Evolutionary conservation across 2,113 vertebrate genomes (phyloP).

Genomic region (Saccopteryx bilineata): DNA sequence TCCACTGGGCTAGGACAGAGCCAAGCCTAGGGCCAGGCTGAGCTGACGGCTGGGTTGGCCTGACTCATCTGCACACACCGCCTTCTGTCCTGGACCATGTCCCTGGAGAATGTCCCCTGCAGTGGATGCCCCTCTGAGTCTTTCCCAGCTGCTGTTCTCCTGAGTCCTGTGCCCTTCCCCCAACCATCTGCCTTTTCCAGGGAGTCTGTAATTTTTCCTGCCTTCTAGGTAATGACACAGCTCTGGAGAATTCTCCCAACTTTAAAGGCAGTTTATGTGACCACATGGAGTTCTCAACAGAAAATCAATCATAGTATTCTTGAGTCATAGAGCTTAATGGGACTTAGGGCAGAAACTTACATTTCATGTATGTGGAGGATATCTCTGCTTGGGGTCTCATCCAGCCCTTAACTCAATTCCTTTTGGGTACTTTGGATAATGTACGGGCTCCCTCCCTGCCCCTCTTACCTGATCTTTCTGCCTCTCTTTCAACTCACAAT

Average conservation of each 20-base stretch:
- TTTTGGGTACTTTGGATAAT: not conserved
- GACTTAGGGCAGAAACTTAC: not conserved
- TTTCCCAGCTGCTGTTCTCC: not conserved
- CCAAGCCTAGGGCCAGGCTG: not conserved
- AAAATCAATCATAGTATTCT: not conserved
- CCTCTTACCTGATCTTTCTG: not conserved
- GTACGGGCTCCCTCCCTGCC: not conserved
- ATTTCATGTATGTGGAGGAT: not conserved
- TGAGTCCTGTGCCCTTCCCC: too few relatives aligned
- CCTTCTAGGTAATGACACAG: not conserved
- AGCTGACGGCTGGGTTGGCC: fast-evolving
- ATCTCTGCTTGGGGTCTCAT: not conserved
- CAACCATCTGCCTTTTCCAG: not conserved
- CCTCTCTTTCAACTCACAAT: not conserved
- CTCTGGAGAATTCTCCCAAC: not conserved
- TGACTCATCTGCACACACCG: not conserved
- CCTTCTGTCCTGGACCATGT: not conserved
- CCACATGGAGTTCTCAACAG: not conserved
- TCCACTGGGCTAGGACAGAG: not conserved
- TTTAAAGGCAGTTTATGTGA: not conserved
- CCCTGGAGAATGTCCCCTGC: not conserved
- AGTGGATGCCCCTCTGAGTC: not conserved
- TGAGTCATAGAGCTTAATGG: not conserved
- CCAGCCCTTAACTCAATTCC: not conserved
- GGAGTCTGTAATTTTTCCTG: not conserved